Evolutionary conservation across 2,113 vertebrate genomes (phyloP), one percentile per base, ranked within the genome.

Genomic region (Callaeas wilsoni): DNA sequence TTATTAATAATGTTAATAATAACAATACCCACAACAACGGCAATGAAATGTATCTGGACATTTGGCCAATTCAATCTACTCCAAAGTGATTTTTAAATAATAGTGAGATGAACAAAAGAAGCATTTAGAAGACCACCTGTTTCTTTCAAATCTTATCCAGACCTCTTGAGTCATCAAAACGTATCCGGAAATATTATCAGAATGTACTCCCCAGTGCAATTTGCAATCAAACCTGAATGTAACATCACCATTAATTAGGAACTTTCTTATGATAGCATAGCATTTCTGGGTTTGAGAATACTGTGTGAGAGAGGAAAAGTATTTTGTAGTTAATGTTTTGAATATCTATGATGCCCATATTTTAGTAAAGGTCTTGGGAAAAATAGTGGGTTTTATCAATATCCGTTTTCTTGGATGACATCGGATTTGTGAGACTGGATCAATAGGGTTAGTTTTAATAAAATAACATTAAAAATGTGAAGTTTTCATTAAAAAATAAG

Each of bases 141-240:
- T 75, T 84, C 74, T 67, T 90, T 74, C 47, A 57, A 90, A 86
- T 65, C 52, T 86, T 81, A 70, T 88, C 73, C 94, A 92, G 90
- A 90, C 35, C 39, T 67, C 55, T 78, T 50, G 88, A 97, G 79
- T 81, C 83, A 95, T 84, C 90, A 90, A 68, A 90, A 92, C 53
- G 29, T 27, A 35, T 80, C 82, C 0, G 3, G 86, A 88, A 94
- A 83, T 89, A 42, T 62, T 68, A 60, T 46, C n/a, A 75, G 50
- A 88, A 69, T 33, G 42, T 50, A 29, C 26, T 65, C 82, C 39
- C 37, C 49, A 29, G 67, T 17, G 16, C 37, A 86, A 56, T 90
- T 81, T 86, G 42, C 56, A 90, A 59, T 69, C 68, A 86, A 9
- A 65, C 39, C 35, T 87, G 47, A 73, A 70, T 32, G 18, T 16